Evolutionary conservation across 2,113 vertebrate species (phyloP), one percentile per base, ranked within the genome.

Genomic region (Albula glossodonta): DNA sequence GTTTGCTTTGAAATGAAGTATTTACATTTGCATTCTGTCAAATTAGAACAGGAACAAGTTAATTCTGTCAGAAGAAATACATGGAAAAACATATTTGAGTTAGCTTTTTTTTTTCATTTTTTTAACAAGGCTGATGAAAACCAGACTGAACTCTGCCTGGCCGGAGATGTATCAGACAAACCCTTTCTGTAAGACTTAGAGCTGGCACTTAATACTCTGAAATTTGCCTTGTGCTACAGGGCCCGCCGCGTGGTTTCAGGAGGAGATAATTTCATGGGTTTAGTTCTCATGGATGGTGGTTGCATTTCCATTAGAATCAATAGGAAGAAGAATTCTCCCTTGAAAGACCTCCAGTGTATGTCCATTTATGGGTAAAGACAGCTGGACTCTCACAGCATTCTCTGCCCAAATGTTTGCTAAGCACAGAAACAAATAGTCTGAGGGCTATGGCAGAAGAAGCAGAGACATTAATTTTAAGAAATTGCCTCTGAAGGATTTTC

Each of bases 291-390:
- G 0, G 8, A 22, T 25, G 77, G 81, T 51, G 74, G 80, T 86
- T 74, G 78, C 3, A 57, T 13, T 49, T 78, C 11, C 7, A 1
- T 66, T 57, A 51, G 80, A 22, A 60, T 60, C 52, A 17, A 85
- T 4, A 56, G n/a, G 8, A 60, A 50, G 83, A 11, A 22, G 78
- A 80, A 56, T 19, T 41, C 10, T 52, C 51, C 22, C 4, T 51
- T 60, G 48, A 50, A 57, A 66, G 81, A 51, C 41, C 25, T 82
- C 85, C 66, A 83, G 19, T 19, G 49, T 25, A 78, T 50, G n/a
- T 77, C 87, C 88, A 86, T 91, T 86, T 90, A 90, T 88, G 90
- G 89, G 41, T 89, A 86, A 80, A 52, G 25, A 7, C 13, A 49
- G 17, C 78, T 77, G 22, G 41, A 83, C 82, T 86, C 53, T 56